These are phyloP conservation scores for Tribolium madens DNA, from an alignment of 1,140 invertebrate species.

Conservation along the genomic window DNA sequence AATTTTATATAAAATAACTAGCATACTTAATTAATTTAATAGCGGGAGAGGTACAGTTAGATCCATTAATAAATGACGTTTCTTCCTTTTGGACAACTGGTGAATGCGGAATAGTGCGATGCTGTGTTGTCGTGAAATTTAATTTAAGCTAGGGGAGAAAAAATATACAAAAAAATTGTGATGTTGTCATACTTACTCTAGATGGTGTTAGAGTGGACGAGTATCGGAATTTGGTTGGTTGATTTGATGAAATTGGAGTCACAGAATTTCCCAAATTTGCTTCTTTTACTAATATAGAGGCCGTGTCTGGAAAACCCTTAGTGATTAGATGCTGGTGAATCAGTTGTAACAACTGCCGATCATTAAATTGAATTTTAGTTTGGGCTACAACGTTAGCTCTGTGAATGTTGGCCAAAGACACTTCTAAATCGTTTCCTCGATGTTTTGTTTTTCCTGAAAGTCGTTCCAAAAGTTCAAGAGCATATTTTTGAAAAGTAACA, in stretches of 20 bases:
- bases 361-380: conserved; percentile 94
- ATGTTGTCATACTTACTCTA: conserved; percentile 65
- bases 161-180: not conserved
- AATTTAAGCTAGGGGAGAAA: not conserved
- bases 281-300: conserved; percentile 80
- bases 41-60: conserved; percentile 21
- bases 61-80: not conserved
- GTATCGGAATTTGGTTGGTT: conserved; percentile 71
- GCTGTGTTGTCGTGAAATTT: not conserved
- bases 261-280: conserved; percentile 71
- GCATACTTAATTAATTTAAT: conserved; percentile 61
- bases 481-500: conserved; percentile 96
- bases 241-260: conserved; percentile 65
- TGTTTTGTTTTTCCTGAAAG: conserved; percentile 93
- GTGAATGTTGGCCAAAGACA: conserved; percentile 87
- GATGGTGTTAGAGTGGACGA: conserved; percentile 64
- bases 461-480: conserved; percentile 88
- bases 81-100: conserved; percentile 5
- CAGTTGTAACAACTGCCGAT: conserved; percentile 91
- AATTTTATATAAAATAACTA: conserved; percentile 8
- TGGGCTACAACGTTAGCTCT: conserved; percentile 94
- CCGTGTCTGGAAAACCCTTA: conserved; percentile 81
- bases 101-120: not conserved
- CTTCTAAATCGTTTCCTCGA: conserved; percentile 80
- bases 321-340: conserved; percentile 89